These are phyloP conservation scores for Saxicola maurus DNA, from an alignment of 2,797 vertebrate species.

Conservation along the genomic window DNA sequence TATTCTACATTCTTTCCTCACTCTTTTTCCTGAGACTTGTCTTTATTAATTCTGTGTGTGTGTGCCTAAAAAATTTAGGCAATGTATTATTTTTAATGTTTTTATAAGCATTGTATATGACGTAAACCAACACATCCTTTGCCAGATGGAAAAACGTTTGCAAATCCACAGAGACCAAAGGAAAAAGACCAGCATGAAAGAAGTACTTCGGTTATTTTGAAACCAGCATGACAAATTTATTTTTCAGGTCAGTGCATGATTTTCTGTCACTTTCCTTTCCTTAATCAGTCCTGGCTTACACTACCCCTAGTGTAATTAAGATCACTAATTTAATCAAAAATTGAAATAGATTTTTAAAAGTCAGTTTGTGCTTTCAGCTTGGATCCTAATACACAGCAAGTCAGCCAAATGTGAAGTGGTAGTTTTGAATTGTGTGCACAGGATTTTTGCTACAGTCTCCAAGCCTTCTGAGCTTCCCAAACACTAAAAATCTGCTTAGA, in stretches of 20 bases:
- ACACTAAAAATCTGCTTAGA: neutral
- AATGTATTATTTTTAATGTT: neutral
- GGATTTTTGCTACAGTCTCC: neutral
- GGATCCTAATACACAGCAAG: neutral
- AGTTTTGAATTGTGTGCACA: neutral
- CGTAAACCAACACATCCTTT: neutral
- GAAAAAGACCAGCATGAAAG: neutral
- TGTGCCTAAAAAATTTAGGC: neutral
- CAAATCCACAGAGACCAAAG: neutral
- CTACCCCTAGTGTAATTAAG: neutral
- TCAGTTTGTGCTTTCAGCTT: neutral
- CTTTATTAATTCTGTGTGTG: fast-evolving
- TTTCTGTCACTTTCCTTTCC: neutral
- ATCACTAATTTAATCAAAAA: neutral
- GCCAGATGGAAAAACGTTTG: neutral
- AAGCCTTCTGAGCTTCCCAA: neutral
- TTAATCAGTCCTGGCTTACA: neutral
- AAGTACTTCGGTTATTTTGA: neutral
- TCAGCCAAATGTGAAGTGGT: neutral
- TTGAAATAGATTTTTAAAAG: neutral
- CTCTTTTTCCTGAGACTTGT: neutral
- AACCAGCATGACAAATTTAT: neutral
- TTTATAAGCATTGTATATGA: neutral
- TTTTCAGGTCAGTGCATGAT: neutral
- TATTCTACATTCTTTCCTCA: neutral